Conservation (phyloP, 2,113 vertebrate genomes). For the Cairina moschata region DNA sequence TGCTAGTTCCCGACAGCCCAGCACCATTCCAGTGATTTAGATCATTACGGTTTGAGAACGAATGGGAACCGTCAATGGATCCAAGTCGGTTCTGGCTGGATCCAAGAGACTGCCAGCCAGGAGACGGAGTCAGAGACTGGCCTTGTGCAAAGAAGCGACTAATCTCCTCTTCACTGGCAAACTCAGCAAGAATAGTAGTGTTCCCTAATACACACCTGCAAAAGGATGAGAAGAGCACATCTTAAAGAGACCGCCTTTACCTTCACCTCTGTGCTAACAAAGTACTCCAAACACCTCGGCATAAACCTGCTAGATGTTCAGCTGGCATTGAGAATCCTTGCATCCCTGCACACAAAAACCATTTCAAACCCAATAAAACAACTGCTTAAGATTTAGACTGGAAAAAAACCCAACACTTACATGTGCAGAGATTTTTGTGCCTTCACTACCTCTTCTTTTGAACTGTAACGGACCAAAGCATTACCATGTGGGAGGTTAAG, state of each 20-base stretch:
- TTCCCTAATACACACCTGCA: constrained; percentile 99
- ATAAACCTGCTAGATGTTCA: rapidly evolving
- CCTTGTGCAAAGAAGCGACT: constrained; percentile 99
- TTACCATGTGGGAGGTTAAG: constrained; percentile 98
- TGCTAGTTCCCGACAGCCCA: constrained; percentile 85
- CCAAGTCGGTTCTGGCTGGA: constrained; percentile 91
- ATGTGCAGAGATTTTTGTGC: constrained; percentile 99
- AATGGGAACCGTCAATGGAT: constrained; percentile 89
- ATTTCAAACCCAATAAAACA: rapidly evolving
- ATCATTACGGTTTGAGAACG: constrained; percentile 93
- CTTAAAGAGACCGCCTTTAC: not conserved
- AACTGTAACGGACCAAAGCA: constrained; percentile 98
- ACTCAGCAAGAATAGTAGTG: constrained; percentile 99
- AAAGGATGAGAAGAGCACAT: not conserved
- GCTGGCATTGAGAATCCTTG: not conserved
- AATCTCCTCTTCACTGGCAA: constrained; percentile 99
- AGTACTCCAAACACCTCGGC: rapidly evolving
- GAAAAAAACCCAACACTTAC: constrained; percentile 75
- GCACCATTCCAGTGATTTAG: constrained; percentile 95
- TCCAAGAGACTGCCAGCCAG: constrained; percentile 93
- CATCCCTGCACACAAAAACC: not conserved
- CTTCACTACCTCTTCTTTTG: constrained; percentile 98
- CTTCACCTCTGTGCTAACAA: not conserved
- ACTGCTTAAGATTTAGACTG: rapidly evolving
- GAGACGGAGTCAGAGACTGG: constrained; percentile 95